These are phyloP conservation scores for Tursiops truncatus DNA, from an alignment of 2,113 vertebrate genomes.

Conservation along the genomic window DNA sequence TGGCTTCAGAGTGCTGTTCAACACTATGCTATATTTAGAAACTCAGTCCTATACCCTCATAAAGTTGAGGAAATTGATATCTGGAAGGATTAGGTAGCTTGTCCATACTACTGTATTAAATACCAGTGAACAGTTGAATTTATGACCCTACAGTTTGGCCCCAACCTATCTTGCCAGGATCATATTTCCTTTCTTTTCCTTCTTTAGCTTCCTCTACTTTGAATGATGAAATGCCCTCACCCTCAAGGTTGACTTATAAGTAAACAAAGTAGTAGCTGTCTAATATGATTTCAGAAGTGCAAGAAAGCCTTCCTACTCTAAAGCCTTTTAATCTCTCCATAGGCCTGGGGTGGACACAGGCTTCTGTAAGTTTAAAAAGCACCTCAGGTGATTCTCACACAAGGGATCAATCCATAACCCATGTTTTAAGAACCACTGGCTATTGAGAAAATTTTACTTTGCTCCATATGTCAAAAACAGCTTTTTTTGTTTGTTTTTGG, in stretches of 20 bases:
- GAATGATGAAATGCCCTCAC: not conserved
- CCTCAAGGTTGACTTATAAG: not conserved
- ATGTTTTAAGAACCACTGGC: not conserved
- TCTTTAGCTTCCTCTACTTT: slow-evolving; percentile 4
- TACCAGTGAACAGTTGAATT: not conserved
- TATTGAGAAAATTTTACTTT: not conserved
- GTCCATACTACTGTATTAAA: not conserved
- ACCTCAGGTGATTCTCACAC: not conserved
- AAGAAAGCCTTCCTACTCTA: not conserved
- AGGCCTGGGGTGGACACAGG: not conserved
- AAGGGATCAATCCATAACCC: not conserved
- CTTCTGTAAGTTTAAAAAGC: not conserved
- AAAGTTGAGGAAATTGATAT: not conserved
- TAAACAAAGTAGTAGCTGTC: not conserved
- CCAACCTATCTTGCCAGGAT: not conserved
- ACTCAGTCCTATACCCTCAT: not conserved
- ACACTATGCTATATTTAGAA: not conserved
- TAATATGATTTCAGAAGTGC: not conserved
- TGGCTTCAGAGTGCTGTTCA: not conserved
- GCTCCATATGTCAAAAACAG: not conserved
- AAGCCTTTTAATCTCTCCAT: not conserved
- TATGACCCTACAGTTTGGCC: not conserved
- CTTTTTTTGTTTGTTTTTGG: not conserved
- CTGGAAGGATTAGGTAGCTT: not conserved
- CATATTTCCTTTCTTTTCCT: not conserved